Evolutionary conservation across 2,888 invertebrate species (phyloP).

Genomic region (Galerucella pusilla): DNA sequence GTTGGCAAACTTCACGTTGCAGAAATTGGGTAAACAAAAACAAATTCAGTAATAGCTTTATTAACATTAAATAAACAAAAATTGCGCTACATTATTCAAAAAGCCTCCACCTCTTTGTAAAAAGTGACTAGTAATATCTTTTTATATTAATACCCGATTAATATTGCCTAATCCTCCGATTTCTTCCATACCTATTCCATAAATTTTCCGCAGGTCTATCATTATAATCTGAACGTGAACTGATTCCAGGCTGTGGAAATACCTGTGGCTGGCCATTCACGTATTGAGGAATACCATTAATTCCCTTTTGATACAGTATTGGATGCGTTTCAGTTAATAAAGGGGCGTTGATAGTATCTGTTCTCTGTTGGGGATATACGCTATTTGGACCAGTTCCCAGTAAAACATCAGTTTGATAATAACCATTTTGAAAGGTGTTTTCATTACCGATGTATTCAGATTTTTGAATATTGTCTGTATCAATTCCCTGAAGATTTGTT

Average conservation of each 20-base stretch:
- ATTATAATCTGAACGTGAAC: slow-evolving; percentile 21
- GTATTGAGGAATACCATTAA: slow-evolving; percentile 2
- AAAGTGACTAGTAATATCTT: slow-evolving; percentile 27
- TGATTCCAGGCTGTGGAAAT: not conserved
- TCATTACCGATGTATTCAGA: slow-evolving; percentile 9
- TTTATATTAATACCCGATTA: not conserved
- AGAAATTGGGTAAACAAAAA: not conserved
- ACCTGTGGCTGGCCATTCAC: not conserved
- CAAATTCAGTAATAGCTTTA: not conserved
- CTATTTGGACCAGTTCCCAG: slow-evolving; percentile 9
- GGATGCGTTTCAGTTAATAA: slow-evolving; percentile 37
- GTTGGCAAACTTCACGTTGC: too few species aligned
- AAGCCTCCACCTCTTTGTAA: slow-evolving; percentile 26
- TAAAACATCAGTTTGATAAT: slow-evolving; percentile 21
- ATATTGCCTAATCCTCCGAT: slow-evolving; percentile 15
- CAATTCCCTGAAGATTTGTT: slow-evolving; percentile 40
- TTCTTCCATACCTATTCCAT: slow-evolving; percentile 47
- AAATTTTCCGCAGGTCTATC: slow-evolving; percentile 24
- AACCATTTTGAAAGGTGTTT: slow-evolving; percentile 24
- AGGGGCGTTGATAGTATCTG: not conserved
- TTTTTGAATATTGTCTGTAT: slow-evolving; percentile 21
- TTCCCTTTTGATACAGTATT: slow-evolving; percentile 1
- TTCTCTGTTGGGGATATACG: slow-evolving; percentile 12
- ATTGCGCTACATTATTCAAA: not conserved
- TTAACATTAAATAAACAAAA: slow-evolving; percentile 1